Conservation (phyloP, 2,113 vertebrate genomes). For the Heloderma charlesbogerti region DNA sequence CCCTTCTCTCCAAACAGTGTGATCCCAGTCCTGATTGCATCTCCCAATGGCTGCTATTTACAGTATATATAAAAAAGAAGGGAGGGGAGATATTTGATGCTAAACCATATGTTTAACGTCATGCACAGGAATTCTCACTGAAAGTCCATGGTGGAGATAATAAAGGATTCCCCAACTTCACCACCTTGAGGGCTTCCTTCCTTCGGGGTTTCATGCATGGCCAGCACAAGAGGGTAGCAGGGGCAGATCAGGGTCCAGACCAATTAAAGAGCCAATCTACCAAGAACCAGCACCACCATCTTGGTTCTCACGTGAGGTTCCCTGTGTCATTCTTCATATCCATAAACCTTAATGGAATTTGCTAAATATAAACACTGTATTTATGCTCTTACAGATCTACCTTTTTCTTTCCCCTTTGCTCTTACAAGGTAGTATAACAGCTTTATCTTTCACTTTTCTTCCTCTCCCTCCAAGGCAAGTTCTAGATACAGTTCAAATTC, state of each 20-base stretch:
- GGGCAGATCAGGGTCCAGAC: neutral
- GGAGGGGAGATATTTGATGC: neutral
- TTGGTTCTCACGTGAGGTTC: no score
- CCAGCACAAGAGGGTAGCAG: neutral
- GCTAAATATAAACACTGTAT: neutral
- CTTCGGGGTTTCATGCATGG: neutral
- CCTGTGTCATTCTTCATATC: no score
- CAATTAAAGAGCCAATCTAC: neutral
- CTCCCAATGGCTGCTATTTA: neutral
- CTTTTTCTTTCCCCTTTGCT: no score
- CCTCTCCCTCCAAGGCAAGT: neutral
- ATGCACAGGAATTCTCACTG: neutral
- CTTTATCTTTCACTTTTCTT: neutral
- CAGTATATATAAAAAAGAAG: neutral
- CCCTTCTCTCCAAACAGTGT: no score
- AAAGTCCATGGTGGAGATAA: no score
- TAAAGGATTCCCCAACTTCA: no score
- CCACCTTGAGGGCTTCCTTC: neutral
- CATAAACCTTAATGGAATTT: no score
- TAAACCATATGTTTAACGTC: neutral
- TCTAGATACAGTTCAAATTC: neutral
- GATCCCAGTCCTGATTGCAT: neutral
- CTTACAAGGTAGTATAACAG: neutral
- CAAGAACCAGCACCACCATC: neutral
- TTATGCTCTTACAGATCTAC: no score